These are phyloP conservation scores for Sphaerophoria taeniata DNA, from an alignment of 2,888 invertebrate species.

Conservation along the genomic window DNA sequence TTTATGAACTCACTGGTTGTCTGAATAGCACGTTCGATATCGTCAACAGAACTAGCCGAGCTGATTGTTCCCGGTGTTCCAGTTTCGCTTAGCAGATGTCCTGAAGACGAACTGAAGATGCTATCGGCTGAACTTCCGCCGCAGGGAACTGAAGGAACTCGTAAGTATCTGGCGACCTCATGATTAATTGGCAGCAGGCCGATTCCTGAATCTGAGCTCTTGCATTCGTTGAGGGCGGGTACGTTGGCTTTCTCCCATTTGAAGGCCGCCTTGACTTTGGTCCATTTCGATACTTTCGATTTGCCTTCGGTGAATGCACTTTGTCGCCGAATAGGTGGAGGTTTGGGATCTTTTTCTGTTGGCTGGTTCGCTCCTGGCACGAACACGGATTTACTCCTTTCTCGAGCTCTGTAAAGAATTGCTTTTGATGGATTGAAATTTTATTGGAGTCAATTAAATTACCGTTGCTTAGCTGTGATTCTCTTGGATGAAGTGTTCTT, in stretches of 20 bases:
- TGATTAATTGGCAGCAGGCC: conserved; percentile 83
- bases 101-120: conserved; percentile 82
- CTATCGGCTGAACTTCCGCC: conserved; percentile 85
- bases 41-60: conserved; percentile 90
- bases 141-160: conserved; percentile 83
- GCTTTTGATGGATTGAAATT: not conserved
- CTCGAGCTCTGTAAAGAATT: conserved; percentile 81
- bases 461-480: conserved; percentile 81
- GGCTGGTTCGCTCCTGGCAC: conserved; percentile 85
- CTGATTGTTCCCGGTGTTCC: conserved; percentile 87
- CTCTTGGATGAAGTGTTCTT: conserved; percentile 84
- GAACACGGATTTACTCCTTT: conserved; percentile 88
- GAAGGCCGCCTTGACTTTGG: conserved; percentile 94
- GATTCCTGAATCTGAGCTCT: conserved; percentile 82
- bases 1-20: conserved; percentile 54
- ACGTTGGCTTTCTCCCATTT: conserved; percentile 91
- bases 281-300: conserved; percentile 90
- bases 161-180: conserved; percentile 84
- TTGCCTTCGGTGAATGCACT: conserved; percentile 82
- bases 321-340: conserved; percentile 78
- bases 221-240: conserved; percentile 80
- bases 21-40: conserved; percentile 81
- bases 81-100: conserved; percentile 83
- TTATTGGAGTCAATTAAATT: conserved; percentile 13
- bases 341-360: conserved; percentile 77